These are phyloP conservation scores for Gnatocerus cornutus DNA, from an alignment of 2,888 invertebrate species.

Conservation along the genomic window DNA sequence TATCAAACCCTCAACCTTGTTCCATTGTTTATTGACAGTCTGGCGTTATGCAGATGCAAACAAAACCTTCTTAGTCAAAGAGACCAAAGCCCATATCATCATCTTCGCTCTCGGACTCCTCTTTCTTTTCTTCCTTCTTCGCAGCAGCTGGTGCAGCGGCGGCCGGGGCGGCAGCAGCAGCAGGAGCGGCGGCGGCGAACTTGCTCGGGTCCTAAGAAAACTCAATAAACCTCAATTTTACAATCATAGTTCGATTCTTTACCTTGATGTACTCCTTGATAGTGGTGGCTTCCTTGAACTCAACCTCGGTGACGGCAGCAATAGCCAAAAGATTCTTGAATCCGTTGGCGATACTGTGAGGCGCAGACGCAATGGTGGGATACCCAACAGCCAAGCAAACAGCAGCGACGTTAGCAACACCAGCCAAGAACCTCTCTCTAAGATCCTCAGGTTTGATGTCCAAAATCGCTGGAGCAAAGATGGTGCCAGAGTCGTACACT, in stretches of 20 bases:
- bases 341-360: slow-evolving; percentile 98
- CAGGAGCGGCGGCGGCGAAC: slow-evolving; percentile 84
- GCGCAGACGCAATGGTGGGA: slow-evolving; percentile 96
- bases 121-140: slow-evolving; percentile 85
- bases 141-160: slow-evolving; percentile 77
- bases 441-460: slow-evolving; percentile 99
- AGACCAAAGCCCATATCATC: slow-evolving; percentile 99
- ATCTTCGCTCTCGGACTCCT: slow-evolving; percentile 87
- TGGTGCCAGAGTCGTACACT: slow-evolving; percentile 99
- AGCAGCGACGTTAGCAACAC: slow-evolving; percentile 95
- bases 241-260: slow-evolving; percentile 37
- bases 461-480: slow-evolving; percentile 96
- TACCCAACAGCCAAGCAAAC: slow-evolving; percentile 95
- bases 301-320: slow-evolving; percentile 96
- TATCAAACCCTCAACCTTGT: neutral
- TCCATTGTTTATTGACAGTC: slow-evolving; percentile 62
- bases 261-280: slow-evolving; percentile 94
- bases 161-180: slow-evolving; percentile 77
- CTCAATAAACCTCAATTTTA: neutral
- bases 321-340: slow-evolving; percentile 98
- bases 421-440: slow-evolving; percentile 90
- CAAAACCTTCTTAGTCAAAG: slow-evolving; percentile 80
- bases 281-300: slow-evolving; percentile 94
- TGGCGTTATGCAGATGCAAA: slow-evolving; percentile 59
- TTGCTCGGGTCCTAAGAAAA: slow-evolving; percentile 90